Evolutionary conservation across 2,888 invertebrate species (phyloP), one percentile per base, ranked within the genome.

Genomic region (Villa cingulata): DNA sequence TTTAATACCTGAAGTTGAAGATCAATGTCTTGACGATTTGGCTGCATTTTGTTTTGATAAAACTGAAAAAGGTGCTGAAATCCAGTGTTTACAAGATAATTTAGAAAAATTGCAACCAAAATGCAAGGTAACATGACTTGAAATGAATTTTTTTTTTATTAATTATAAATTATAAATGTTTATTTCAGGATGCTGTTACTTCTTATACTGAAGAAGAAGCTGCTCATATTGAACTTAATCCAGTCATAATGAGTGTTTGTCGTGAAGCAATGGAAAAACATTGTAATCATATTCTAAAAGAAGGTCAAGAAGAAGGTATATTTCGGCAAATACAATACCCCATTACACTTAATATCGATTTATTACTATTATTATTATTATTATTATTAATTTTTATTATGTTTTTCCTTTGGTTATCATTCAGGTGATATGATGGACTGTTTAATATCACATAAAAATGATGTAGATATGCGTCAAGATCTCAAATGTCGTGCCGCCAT

Each of bases 1-100:
- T 62, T 74, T 98, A 37, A 82, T 92, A 59, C 97, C 97, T 2
- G 89, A 94, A 69, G 83, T 98, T 42, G 96, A 96, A 70, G 85
- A 86, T 58, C 76, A 75, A 36, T 98, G 98, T 63, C 73, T 97
- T 19, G 78, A 80, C 52, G 94, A 96, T 59, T 74, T 98, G 18
- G 84, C 87, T 0, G 74, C 76, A 49, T 74, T 78, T 57, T 98
- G 98, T 65, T 83, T 81, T 49, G 83, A 86, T 55, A 84, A 86
- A 64, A 82, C 83, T n/a, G 83, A 80, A 29, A 85, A 83, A 64
- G 90, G 91, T 23, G 86, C 89, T 65, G 97, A 98, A 74, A 86
- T 96, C 73, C 72, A 78, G 49, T 98, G 97, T 61, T 75, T 97
- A 42, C 96, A 97, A 69, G 83, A 82, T 55, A 83, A 86, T 66